A percentile compares a stretch with the other conserved stretches of the same genome.
Conservation (phyloP, 2,797 vertebrate genomes). For the Percopsis omiscomaycus region DNA sequence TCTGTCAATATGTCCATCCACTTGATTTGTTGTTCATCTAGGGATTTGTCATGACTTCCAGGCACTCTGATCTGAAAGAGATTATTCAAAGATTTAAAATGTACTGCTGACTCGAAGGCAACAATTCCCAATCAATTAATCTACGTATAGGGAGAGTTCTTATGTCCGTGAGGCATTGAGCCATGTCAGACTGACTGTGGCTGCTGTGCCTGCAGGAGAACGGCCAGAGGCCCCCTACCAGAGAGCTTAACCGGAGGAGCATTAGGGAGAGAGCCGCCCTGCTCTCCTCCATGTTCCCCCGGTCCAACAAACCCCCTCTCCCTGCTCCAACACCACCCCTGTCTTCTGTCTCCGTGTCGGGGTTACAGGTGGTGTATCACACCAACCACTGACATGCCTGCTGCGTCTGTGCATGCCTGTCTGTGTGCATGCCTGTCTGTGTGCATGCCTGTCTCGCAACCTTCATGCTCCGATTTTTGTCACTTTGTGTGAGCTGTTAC, state of each 20-base stretch:
- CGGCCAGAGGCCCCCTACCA: slow-evolving; percentile 76
- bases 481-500: too few relatives aligned
- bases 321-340: neutral
- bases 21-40: neutral
- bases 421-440: slow-evolving; percentile 1
- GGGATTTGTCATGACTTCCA: neutral
- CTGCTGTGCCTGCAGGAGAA: slow-evolving; percentile 77
- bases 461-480: neutral
- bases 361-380: slow-evolving; percentile 49
- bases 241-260: slow-evolving; percentile 87
- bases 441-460: neutral
- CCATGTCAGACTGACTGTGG: neutral
- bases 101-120: neutral
- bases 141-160: neutral
- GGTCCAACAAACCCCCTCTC: slow-evolving; percentile 64
- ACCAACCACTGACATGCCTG: neutral
- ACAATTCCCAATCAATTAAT: neutral
- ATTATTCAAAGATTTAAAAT: neutral
- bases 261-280: slow-evolving; percentile 90
- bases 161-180: neutral
- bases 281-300: slow-evolving; percentile 87
- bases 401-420: neutral
- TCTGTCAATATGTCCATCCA: neutral
- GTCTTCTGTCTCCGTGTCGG: slow-evolving; percentile 23
- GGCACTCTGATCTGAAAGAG: neutral